A percentile compares a stretch with the other conserved stretches of the same genome.
phyloP scores from a whole-genome alignment of 2,888 invertebrate genomes.

The Heterodera filipjevi region DNA sequence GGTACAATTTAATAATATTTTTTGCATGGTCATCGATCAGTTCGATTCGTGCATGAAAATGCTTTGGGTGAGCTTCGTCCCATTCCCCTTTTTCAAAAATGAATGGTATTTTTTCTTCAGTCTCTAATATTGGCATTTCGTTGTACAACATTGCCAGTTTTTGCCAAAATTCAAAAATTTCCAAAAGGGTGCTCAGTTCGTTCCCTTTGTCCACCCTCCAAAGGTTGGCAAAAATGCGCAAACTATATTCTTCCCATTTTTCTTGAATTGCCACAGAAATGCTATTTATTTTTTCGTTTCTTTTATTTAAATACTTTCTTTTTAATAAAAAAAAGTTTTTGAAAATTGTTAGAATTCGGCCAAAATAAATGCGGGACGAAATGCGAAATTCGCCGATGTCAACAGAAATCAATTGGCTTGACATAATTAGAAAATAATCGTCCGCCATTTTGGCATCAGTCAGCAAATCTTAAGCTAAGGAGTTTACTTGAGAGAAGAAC shows the following conservation, averaged over 20 bases:
- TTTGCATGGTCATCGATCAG: not conserved
- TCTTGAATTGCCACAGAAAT: not conserved
- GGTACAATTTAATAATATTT: not conserved
- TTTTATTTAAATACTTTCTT: not conserved
- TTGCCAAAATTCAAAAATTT: not conserved
- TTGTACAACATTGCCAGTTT: not conserved
- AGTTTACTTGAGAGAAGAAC: no score
- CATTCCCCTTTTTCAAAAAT: not conserved
- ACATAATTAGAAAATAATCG: not conserved
- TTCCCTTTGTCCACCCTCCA: not conserved
- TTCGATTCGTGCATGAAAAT: not conserved
- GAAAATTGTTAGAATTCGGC: not conserved
- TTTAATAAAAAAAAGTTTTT: not conserved
- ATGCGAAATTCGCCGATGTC: not conserved
- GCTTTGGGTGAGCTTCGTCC: not conserved
- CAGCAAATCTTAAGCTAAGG: not conserved
- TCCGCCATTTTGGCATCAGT: not conserved
- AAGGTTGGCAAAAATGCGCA: not conserved
- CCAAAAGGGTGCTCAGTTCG: not conserved
- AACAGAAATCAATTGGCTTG: not conserved
- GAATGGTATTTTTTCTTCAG: not conserved
- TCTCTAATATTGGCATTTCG: not conserved
- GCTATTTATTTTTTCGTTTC: not conserved
- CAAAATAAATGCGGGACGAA: not conserved
- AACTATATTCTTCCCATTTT: not conserved